Evolutionary conservation across 2,888 invertebrate genomes (phyloP).

Genomic region (Pristionchus entomophagus): DNA sequence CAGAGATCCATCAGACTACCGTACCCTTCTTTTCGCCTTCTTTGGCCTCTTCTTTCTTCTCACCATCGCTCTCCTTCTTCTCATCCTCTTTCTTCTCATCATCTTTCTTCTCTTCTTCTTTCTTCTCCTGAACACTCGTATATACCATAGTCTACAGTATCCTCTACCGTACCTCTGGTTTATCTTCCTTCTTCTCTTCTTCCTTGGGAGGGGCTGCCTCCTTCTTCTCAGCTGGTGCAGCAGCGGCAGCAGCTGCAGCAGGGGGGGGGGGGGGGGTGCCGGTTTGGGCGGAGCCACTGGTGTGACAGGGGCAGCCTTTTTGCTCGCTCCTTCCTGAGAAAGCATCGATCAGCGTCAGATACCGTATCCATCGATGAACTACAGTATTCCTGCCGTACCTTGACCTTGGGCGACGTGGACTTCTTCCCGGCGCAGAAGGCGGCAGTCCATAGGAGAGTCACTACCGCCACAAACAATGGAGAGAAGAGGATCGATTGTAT

Average conservation of each 20-base stretch:
- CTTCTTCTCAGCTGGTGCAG: neutral
- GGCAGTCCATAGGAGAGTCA: no score
- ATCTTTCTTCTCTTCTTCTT: constrained; percentile 18
- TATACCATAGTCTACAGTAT: neutral
- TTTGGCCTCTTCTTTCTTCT: neutral
- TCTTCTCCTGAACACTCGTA: neutral
- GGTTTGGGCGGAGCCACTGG: neutral
- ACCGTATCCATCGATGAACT: neutral
- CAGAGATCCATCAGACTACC: neutral
- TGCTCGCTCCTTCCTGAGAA: neutral
- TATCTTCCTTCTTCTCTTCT: constrained; percentile 7
- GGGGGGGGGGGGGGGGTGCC: neutral
- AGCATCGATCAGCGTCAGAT: neutral
- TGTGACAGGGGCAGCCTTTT: neutral
- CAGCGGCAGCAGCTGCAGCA: neutral
- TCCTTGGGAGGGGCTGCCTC: neutral
- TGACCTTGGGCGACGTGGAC: neutral
- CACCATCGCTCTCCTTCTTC: constrained; percentile 5
- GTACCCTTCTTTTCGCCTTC: constrained; percentile 26
- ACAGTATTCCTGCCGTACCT: neutral
- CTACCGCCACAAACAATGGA: neutral
- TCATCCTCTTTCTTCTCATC: constrained; percentile 22
- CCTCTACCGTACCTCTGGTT: constrained; percentile 5
- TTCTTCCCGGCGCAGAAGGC: neutral
- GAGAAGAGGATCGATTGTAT: no score